A percentile compares a stretch with the other conserved stretches of the same genome.
Evolutionary conservation across 2,113 vertebrate species (phyloP).

Genomic region (Tapirus terrestris): DNA sequence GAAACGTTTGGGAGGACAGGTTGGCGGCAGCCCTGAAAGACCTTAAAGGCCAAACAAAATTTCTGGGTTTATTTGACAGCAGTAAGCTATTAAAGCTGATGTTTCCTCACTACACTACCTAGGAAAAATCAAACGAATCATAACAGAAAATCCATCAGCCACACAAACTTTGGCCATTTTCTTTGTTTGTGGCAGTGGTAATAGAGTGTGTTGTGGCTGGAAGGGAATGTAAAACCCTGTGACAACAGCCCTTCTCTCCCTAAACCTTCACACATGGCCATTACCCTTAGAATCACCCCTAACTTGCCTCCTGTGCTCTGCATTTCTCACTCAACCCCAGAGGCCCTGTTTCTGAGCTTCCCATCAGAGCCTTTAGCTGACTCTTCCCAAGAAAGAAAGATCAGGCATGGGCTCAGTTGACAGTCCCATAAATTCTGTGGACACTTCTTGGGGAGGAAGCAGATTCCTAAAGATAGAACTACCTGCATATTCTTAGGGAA

Average conservation of each 20-base stretch:
- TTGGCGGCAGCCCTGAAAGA: neutral
- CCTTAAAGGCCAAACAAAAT: neutral
- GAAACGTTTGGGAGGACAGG: neutral
- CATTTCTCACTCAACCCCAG: neutral
- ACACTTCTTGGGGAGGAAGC: neutral
- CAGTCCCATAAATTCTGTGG: neutral
- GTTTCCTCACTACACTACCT: neutral
- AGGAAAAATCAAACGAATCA: neutral
- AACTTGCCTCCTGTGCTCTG: neutral
- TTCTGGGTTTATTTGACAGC: neutral
- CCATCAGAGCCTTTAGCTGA: neutral
- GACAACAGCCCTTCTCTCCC: neutral
- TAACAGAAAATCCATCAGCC: neutral
- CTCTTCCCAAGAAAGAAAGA: neutral
- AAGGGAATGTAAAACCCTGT: neutral
- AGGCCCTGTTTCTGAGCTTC: neutral
- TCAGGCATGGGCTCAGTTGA: neutral
- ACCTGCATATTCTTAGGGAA: neutral
- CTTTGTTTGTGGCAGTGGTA: neutral
- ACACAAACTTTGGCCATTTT: neutral
- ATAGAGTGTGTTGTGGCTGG: neutral
- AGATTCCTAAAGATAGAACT: neutral
- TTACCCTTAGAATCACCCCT: neutral
- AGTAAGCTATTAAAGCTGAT: neutral
- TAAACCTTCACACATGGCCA: neutral